phyloP scores from a whole-genome alignment of 2,888 invertebrate genomes.

The Nemotelus nigrinus region DNA sequence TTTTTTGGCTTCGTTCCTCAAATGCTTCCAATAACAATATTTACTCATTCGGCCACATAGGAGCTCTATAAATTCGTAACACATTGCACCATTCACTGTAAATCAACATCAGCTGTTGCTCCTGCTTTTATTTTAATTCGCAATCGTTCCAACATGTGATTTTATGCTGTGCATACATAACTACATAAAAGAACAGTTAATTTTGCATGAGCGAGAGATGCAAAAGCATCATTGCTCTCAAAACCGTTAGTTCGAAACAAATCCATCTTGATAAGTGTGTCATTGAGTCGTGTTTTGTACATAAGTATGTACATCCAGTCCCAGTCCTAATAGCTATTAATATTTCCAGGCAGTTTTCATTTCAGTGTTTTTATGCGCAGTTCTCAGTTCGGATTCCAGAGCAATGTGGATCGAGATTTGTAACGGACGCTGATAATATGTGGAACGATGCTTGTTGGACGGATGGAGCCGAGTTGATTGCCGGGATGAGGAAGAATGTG shows the following conservation, averaged over 20 bases:
- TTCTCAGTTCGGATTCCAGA: neutral
- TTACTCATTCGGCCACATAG: too few relatives aligned
- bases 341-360: neutral
- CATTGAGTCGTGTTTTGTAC: neutral
- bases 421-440: neutral
- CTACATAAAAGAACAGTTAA: neutral
- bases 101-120: conserved; percentile 4
- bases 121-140: conserved; percentile 14
- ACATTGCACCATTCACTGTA: neutral
- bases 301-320: neutral
- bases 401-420: neutral
- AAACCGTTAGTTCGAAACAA: neutral
- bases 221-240: neutral
- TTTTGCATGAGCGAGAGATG: neutral
- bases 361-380: neutral
- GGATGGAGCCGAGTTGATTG: neutral
- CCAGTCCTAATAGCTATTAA: neutral
- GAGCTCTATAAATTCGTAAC: neutral
- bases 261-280: neutral
- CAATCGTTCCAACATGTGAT: conserved; percentile 9
- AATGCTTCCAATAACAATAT: too few relatives aligned
- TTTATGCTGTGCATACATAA: neutral
- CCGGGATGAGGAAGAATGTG: neutral
- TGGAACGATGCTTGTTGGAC: neutral
- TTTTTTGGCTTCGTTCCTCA: too few relatives aligned